Evolutionary conservation across 2,113 vertebrate species (phyloP).

Genomic region (Ailuropoda melanoleuca): DNA sequence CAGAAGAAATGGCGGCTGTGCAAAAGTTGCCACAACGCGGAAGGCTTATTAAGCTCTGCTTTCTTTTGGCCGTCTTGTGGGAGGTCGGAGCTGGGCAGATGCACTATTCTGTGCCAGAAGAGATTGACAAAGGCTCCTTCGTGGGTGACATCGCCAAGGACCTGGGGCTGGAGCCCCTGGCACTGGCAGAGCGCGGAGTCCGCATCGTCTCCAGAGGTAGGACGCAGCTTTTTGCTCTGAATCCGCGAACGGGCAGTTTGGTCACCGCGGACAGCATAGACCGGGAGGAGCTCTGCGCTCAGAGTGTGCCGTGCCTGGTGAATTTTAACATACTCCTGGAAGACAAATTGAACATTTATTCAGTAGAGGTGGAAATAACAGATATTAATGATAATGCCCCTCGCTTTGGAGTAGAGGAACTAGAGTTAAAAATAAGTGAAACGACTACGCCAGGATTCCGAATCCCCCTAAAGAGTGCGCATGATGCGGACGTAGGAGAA

Average conservation of each 20-base stretch:
- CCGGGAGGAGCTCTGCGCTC: conserved; percentile 76
- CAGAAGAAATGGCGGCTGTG: conserved; percentile 59
- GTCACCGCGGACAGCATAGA: conserved; percentile 76
- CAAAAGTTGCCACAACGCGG: background rate
- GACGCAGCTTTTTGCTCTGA: conserved; percentile 75
- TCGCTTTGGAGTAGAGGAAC: conserved; percentile 79
- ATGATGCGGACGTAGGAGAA: conserved; percentile 84
- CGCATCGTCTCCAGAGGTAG: conserved; percentile 83
- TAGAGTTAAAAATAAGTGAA: conserved; percentile 84
- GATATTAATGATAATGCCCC: conserved; percentile 84
- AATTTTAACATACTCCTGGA: conserved; percentile 77
- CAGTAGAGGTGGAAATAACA: conserved; percentile 75
- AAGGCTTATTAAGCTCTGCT: conserved; percentile 21
- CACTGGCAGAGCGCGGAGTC: conserved; percentile 81
- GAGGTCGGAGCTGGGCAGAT: conserved; percentile 75
- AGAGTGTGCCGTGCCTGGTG: conserved; percentile 58
- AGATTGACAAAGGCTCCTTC: conserved; percentile 82
- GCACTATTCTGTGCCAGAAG: conserved; percentile 87
- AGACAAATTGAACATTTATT: conserved; percentile 77
- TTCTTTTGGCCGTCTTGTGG: conserved; percentile 50
- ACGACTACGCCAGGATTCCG: conserved; percentile 63
- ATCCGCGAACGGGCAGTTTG: conserved; percentile 65
- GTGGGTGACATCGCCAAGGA: conserved; percentile 86
- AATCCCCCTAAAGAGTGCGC: conserved; percentile 79
- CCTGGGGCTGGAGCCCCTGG: conserved; percentile 80